Base-by-base conservation (phyloP, 2,888 invertebrate species). In the Oscheius myriophilus region DNA sequence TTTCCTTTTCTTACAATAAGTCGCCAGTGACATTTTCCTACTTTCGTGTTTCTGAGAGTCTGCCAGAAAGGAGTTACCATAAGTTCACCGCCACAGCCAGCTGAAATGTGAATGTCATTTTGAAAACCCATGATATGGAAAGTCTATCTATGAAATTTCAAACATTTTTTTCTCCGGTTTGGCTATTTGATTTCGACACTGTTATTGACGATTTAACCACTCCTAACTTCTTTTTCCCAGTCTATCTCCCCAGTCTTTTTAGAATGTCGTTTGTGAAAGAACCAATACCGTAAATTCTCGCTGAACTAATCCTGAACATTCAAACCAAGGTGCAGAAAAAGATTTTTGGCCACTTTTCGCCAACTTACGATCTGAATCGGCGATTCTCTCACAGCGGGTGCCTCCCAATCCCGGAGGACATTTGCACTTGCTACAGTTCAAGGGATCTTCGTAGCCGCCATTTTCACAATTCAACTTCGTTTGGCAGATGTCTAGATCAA, bases 401-500 rank as follows among this genome's bases (percentile, higher is more conserved):
- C 80, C 80, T 42, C 73, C 75, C 7, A 79, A 41, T 7, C 80
- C 80, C 12, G 74, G 65, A 1, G 80, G 80, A 59, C 80, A 80
- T 49, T 77, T 78, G 61, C 80, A 80, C 41, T 55, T 66, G 43
- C 53, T 61, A 49, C 80, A 80, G 54, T 79, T 67, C 41, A 76
- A 63, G 9, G 81, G 81, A 58, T 81, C 72, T 53, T 78, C 73
- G 67, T 81, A 81, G 2, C 81, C 81, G 6, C 78, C 79, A 51
- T 79, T 76, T 52, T 72, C 67, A 53, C 81, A 81, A 41, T 53
- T 23, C 11, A 78, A 67, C 14, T 65, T 68, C 1, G 11, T 23
- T 18, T 69, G 52, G 66, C 80, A 80, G n/a, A 78, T 72, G 67
- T 78, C 80, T 80, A 45, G 55, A 73, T 46, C n/a, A 52, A 39